Conservation (phyloP, 37 sponge, comb jelly and placozoan species). For the Bolinopsis microptera region DNA sequence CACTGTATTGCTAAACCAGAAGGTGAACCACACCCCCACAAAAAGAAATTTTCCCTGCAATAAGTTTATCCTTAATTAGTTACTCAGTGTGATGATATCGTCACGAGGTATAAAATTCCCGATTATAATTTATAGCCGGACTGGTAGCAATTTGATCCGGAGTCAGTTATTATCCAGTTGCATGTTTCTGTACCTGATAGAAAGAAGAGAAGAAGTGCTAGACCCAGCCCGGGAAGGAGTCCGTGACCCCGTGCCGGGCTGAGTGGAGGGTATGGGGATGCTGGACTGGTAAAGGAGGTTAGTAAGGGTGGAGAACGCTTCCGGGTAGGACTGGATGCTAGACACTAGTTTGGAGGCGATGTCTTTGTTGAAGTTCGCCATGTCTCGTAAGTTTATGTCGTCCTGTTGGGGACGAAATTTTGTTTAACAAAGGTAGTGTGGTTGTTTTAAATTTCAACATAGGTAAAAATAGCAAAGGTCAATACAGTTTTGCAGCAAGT, state of each 20-base stretch:
- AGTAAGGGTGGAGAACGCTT: constrained; percentile 48
- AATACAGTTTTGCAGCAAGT: no score
- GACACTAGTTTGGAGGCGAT: constrained; percentile 3
- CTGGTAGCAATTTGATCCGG: no score
- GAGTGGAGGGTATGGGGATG: constrained; percentile 11
- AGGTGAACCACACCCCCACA: no score
- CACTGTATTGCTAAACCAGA: no score
- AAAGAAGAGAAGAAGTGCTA: constrained; percentile 40
- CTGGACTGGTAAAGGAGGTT: constrained; percentile 41
- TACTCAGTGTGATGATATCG: no score
- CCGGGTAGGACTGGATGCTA: constrained; percentile 57
- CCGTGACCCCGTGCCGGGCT: not conserved
- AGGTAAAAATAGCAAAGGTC: no score
- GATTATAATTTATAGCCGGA: no score
- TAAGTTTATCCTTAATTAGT: no score
- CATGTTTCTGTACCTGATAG: not conserved
- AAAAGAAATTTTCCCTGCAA: no score
- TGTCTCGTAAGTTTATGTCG: constrained; percentile 35
- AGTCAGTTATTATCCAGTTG: no score
- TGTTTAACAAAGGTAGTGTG: not conserved
- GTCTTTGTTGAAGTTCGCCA: constrained; percentile 55
- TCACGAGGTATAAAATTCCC: no score
- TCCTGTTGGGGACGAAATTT: no score
- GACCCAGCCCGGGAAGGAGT: not conserved
- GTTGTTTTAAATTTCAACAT: not conserved